These are phyloP conservation scores for Chanos chanos DNA, from an alignment of 2,797 vertebrate genomes.

Conservation along the genomic window DNA sequence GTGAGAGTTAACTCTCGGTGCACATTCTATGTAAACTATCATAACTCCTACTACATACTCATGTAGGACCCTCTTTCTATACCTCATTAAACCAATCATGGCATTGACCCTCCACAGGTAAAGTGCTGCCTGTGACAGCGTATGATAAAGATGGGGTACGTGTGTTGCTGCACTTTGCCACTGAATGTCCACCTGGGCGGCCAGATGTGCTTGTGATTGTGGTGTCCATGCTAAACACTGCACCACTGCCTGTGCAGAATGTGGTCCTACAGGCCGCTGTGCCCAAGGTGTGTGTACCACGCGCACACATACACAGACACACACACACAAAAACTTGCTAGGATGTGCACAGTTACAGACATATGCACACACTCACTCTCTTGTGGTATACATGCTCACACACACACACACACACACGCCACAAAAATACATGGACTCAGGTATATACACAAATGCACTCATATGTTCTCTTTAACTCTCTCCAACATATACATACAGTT, in stretches of 20 bases:
- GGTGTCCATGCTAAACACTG: constrained; percentile 93
- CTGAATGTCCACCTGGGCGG: constrained; percentile 83
- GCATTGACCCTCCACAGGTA: constrained; percentile 72
- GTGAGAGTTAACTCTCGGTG: too few species aligned
- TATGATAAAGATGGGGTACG: constrained; percentile 92
- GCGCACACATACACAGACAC: not conserved
- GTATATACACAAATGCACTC: not conserved
- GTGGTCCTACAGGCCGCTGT: constrained; percentile 90
- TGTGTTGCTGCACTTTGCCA: constrained; percentile 89
- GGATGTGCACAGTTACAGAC: not conserved
- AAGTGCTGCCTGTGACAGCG: constrained; percentile 85
- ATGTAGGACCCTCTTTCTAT: too few species aligned
- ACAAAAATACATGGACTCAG: not conserved
- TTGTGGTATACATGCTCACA: too few species aligned
- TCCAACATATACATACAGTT: too few species aligned
- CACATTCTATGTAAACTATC: too few species aligned
- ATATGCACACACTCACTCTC: not conserved
- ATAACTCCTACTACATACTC: too few species aligned
- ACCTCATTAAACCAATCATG: too few species aligned
- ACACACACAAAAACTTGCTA: not conserved
- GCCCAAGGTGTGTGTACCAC: constrained; percentile 78
- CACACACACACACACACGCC: not conserved
- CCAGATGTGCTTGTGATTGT: constrained; percentile 88
- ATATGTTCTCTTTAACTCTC: not conserved
- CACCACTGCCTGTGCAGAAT: constrained; percentile 78